Conservation (phyloP, 1,140 invertebrate genomes). For the Camponotus pennsylvanicus region DNA sequence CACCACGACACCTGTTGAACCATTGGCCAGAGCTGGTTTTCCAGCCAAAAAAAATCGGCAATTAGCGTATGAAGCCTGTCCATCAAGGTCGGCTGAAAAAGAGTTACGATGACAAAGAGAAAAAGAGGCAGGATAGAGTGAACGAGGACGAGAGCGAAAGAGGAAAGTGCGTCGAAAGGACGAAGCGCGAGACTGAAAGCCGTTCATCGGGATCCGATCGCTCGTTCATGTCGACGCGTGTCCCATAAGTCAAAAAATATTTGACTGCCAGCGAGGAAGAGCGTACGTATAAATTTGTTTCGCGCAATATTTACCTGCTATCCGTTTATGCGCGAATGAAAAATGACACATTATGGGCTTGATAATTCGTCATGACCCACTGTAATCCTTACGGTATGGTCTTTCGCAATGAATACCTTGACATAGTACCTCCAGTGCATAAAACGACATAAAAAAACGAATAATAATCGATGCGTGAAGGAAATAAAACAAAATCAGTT, state of each 20-base stretch:
- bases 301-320: slow-evolving; percentile 46
- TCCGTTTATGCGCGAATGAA: slow-evolving; percentile 57
- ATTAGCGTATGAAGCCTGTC: slow-evolving; percentile 85
- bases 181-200: slow-evolving; percentile 43
- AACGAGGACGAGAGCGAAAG: slow-evolving; percentile 30
- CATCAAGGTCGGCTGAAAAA: slow-evolving; percentile 78
- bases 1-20: slow-evolving; percentile 85
- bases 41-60: slow-evolving; percentile 77
- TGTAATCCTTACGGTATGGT: slow-evolving; percentile 25
- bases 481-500: background rate
- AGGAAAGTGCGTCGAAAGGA: slow-evolving; percentile 32
- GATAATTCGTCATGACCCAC: slow-evolving; percentile 23
- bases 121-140: slow-evolving; percentile 39
- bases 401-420: slow-evolving; percentile 4
- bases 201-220: slow-evolving; percentile 58
- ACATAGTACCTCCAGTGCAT: background rate
- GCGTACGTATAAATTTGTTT: slow-evolving; percentile 56
- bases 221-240: slow-evolving; percentile 58
- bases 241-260: slow-evolving; percentile 65
- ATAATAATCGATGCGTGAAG: background rate
- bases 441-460: background rate
- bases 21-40: slow-evolving; percentile 74
- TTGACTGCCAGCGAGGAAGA: slow-evolving; percentile 49
- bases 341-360: slow-evolving; percentile 49
- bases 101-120: slow-evolving; percentile 76